A percentile compares a stretch with the other conserved stretches of the same genome.
Evolutionary conservation across 2,113 vertebrate genomes (phyloP).

Genomic region (Apodemus speciosus): DNA sequence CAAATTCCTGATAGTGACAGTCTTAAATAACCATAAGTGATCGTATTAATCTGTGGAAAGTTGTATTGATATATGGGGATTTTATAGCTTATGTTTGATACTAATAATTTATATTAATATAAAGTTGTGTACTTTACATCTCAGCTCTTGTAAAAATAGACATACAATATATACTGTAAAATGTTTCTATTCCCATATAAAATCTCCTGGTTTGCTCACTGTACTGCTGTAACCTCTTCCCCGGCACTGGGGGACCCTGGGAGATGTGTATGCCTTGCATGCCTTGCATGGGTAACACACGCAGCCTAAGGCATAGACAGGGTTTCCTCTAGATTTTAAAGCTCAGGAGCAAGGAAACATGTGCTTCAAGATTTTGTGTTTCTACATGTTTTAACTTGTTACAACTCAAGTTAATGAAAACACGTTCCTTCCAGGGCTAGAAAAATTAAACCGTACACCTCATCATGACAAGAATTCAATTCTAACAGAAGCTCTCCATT

Average conservation of each 20-base stretch:
- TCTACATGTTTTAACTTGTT: constrained; percentile 4
- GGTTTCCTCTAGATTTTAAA: neutral
- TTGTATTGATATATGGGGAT: neutral
- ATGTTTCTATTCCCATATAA: neutral
- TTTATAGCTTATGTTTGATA: neutral
- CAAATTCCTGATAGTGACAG: neutral
- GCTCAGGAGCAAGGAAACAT: neutral
- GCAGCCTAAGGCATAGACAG: neutral
- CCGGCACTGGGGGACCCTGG: neutral
- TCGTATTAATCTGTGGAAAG: neutral
- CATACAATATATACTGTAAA: neutral
- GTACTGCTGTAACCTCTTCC: no score
- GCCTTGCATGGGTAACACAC: rapidly evolving
- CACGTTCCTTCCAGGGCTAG: neutral
- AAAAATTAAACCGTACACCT: neutral
- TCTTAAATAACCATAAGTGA: neutral
- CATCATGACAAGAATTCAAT: neutral
- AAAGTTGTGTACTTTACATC: neutral
- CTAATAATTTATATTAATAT: neutral
- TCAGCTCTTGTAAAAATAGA: neutral
- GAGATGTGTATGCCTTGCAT: neutral
- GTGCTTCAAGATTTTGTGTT: neutral
- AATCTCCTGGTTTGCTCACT: neutral
- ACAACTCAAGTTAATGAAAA: neutral
- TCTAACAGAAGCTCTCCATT: neutral